Base-by-base conservation (phyloP, 2,797 vertebrate species). In the Gymnothorax javanicus region DNA sequence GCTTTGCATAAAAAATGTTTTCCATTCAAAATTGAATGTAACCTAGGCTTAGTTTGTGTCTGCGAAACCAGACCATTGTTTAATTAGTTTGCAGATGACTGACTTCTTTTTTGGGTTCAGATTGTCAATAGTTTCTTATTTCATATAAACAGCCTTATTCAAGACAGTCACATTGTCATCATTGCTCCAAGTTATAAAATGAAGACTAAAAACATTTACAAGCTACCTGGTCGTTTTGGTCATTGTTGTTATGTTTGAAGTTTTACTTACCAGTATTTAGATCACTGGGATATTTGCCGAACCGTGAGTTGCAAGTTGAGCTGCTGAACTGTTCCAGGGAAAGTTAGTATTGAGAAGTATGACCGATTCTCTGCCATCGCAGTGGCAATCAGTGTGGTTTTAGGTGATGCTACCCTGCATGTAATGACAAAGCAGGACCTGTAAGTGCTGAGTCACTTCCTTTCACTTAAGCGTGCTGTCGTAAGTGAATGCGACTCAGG, bases 281-380 rank as follows among this genome's bases (percentile, higher is more conserved):
- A 79, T 15, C 27, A 50, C 0, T 4, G 73, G 27, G 73, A 43
- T 77, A 43, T 9, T 27, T 77, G 75, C 0, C 9, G 12, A 0
- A 12, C 43, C 0, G 25, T 7, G 4, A n/a, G 20, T 62, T 9
- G 50, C 12, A 15, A n/a, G 25, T 79, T 17, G n/a, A 82, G 57
- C 79, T 57, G 9, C 54, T 71, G 56, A 87, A 82, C 82, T 69
- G 67, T 69, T 87, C 69, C 83, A 59, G 57, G 71, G 64, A 86
- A 13, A 52, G 0, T 8, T 85, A 85, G 77, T 25, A 20, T 56
- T 6, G n/a, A 81, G 84, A 84, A 86, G 87, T 83, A 62, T 82
- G 58, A 17, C n/a, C 75, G 33, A 81, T 59, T 77, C 57, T 79
- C 54, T 73, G 82, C 20, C 58, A 81, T 71, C 56, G 58, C 43